Percentiles rank a stretch among this genome's conserved stretches.
phyloP scores from a whole-genome alignment of 30 jellyfish, hydroid and myxozoan genomes.

The Cassiopea xamachana region DNA sequence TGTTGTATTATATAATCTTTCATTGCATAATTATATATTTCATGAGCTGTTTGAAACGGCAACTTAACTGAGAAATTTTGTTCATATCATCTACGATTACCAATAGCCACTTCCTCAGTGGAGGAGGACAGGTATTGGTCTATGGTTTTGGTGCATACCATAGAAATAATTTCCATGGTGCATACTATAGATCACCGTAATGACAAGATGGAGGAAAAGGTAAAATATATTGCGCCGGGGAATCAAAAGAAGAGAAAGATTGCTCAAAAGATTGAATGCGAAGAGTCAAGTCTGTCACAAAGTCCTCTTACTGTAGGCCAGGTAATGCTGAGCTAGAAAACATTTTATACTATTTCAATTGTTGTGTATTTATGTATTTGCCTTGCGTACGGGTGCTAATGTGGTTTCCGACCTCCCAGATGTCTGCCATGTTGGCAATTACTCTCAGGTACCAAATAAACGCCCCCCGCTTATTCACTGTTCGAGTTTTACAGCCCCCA shows the following conservation, averaged over 20 bases:
- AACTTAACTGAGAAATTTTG: too few relatives aligned
- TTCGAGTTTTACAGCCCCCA: too few relatives aligned
- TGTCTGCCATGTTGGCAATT: too few relatives aligned
- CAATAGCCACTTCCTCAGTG: not conserved
- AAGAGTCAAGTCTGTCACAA: constrained; percentile 11
- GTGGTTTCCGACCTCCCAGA: too few relatives aligned
- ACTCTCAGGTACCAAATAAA: too few relatives aligned
- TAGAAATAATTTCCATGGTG: not conserved
- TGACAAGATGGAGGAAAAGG: constrained; percentile 2
- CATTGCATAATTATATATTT: too few relatives aligned
- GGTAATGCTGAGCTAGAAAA: constrained; percentile 6
- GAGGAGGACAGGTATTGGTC: not conserved
- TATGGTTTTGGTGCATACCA: not conserved
- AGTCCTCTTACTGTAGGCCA: constrained; percentile 19
- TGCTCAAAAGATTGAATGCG: constrained; percentile 2
- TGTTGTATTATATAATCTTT: too few relatives aligned
- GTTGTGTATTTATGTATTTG: too few relatives aligned
- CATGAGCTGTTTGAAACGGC: too few relatives aligned
- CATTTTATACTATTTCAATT: too few relatives aligned
- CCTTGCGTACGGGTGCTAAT: too few relatives aligned
- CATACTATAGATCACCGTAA: not conserved
- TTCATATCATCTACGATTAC: not conserved
- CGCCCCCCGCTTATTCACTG: too few relatives aligned
- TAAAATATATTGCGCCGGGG: not conserved
- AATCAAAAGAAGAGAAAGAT: not conserved